Conservation (phyloP, 2,113 vertebrate species). For the Ptilonorhynchus violaceus region DNA sequence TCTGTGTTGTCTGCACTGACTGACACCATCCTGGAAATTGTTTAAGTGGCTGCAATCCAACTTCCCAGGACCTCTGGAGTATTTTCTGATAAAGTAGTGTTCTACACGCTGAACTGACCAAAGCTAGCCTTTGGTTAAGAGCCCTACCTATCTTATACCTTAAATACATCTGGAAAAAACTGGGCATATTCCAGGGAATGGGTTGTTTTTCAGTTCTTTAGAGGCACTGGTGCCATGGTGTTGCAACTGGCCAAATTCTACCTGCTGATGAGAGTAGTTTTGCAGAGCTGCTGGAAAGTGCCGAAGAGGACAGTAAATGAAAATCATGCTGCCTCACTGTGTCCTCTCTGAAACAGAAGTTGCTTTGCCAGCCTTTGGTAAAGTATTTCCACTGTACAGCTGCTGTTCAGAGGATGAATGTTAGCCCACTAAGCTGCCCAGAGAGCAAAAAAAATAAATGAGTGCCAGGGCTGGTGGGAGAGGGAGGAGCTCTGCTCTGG, state of each 20-base stretch:
- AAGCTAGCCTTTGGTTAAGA: background rate
- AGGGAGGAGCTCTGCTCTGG: background rate
- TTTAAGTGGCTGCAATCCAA: background rate
- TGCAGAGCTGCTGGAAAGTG: background rate
- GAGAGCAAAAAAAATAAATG: background rate
- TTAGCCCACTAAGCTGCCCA: background rate
- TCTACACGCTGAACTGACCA: background rate
- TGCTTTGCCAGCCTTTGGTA: background rate
- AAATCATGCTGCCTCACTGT: background rate
- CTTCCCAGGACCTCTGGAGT: background rate
- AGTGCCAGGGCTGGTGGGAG: background rate
- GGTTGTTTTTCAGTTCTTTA: background rate
- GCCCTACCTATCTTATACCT: background rate
- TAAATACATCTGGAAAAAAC: background rate
- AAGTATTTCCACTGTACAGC: background rate
- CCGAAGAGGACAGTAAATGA: background rate
- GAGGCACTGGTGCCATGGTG: background rate
- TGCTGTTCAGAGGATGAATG: background rate
- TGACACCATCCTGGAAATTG: background rate
- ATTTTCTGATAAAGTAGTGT: background rate
- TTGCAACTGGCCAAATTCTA: background rate
- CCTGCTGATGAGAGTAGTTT: background rate
- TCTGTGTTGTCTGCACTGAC: background rate
- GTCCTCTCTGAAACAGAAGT: background rate
- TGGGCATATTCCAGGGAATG: background rate